Evolutionary conservation across 2,888 invertebrate genomes (phyloP).

Genomic region (Cataglyphis cursor): DNA sequence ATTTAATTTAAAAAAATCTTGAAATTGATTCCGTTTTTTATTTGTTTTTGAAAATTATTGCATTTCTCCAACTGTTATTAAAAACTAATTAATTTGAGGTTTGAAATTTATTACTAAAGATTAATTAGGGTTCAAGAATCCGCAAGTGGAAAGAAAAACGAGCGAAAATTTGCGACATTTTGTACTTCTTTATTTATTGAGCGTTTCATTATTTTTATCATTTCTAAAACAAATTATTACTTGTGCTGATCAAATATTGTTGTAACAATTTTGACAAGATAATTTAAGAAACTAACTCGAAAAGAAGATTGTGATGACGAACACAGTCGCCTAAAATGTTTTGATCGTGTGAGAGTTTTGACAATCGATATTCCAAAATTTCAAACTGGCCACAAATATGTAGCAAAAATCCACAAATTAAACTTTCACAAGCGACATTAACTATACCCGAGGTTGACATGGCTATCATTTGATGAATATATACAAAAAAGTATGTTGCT

Average conservation of each 20-base stretch:
- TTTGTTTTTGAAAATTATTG: not conserved
- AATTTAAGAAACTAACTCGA: constrained; percentile 31
- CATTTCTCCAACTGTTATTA: not conserved
- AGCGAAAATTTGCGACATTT: not conserved
- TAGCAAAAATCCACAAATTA: constrained; percentile 70
- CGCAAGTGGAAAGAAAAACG: not conserved
- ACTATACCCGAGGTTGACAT: constrained; percentile 53
- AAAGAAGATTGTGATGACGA: constrained; percentile 39
- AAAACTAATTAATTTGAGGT: not conserved
- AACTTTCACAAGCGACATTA: constrained; percentile 66
- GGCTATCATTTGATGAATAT: constrained; percentile 60
- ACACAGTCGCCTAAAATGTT: constrained; percentile 24
- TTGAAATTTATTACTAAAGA: not conserved
- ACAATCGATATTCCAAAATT: constrained; percentile 65
- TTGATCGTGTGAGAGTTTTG: constrained; percentile 32
- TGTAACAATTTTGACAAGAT: not conserved
- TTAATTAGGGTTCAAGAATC: not conserved
- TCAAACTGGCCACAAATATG: constrained; percentile 71
- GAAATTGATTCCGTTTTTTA: not conserved
- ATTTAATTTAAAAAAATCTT: too few species aligned
- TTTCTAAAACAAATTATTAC: not conserved
- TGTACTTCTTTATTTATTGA: not conserved
- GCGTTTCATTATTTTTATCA: not conserved
- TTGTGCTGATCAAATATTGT: not conserved
- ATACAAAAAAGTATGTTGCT: constrained; percentile 60